Conservation (phyloP, 2,113 vertebrate species). For the Pimephales promelas region DNA sequence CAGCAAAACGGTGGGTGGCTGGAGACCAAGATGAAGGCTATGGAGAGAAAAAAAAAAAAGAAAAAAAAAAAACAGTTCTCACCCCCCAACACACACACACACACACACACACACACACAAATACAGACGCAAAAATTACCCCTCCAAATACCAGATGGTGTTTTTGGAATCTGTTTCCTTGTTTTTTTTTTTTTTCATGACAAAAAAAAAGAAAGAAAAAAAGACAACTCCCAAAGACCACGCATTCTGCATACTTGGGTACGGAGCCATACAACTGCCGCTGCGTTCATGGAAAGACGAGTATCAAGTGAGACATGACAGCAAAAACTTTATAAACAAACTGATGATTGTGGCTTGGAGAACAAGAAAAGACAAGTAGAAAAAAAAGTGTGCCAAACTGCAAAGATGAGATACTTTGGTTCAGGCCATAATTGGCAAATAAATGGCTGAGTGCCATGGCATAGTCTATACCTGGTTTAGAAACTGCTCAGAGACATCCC, state of each 20-base stretch:
- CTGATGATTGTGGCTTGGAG: constrained; percentile 27
- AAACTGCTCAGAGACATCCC: constrained; percentile 1
- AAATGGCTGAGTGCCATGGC: constrained; percentile 44
- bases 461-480: constrained; percentile 45
- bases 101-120: constrained; percentile 54
- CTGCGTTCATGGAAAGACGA: constrained; percentile 39
- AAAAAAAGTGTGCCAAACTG: constrained; percentile 30
- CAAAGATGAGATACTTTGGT: constrained; percentile 32
- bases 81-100: constrained; percentile 72
- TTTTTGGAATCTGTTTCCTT: constrained; percentile 92
- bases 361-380: background rate
- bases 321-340: constrained; percentile 53
- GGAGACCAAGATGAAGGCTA: constrained; percentile 89
- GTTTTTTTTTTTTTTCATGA: constrained; percentile 83
- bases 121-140: constrained; percentile 58
- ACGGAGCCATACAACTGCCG: constrained; percentile 44
- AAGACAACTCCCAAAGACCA: constrained; percentile 57
- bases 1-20: constrained; percentile 89
- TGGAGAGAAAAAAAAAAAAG: too few species aligned
- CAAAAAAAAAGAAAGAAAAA: constrained; percentile 51
- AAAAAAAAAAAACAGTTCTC: constrained; percentile 82
- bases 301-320: constrained; percentile 53
- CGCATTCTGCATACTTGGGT: constrained; percentile 53
- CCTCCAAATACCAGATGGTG: constrained; percentile 94
- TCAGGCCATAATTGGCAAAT: constrained; percentile 49